These are phyloP conservation scores for Drosophila vallismaia DNA, from an alignment of 2,888 invertebrate species.

Conservation along the genomic window DNA sequence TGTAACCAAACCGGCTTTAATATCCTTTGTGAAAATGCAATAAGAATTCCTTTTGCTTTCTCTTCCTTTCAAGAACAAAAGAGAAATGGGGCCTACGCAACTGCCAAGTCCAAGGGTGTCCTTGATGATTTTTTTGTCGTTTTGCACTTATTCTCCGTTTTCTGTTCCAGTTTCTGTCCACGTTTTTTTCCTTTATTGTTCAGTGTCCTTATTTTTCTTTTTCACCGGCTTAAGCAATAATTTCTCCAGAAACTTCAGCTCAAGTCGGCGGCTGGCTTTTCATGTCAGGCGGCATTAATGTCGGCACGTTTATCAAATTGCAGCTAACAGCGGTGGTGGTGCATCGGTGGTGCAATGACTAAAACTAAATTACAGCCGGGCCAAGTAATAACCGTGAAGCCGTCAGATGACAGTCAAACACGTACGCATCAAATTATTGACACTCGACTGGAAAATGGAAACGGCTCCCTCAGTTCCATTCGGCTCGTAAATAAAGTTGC, in stretches of 20 bases:
- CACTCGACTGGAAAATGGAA: conserved; percentile 20
- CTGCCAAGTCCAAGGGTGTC: conserved; percentile 20
- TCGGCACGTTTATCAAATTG: conserved; percentile 71
- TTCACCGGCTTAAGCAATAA: conserved; percentile 31
- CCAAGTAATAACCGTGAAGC: conserved; percentile 43
- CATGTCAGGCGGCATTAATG: conserved; percentile 62
- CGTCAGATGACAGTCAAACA: conserved; percentile 38
- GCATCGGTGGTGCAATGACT: conserved; percentile 15
- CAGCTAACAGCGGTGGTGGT: conserved; percentile 38
- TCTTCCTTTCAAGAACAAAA: not conserved
- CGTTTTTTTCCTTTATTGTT: conserved; percentile 1
- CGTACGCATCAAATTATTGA: conserved; percentile 49
- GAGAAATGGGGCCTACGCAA: conserved; percentile 4
- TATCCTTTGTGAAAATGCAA: conserved; percentile 10
- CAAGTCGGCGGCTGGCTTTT: conserved; percentile 43
- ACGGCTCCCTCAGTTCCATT: conserved; percentile 16
- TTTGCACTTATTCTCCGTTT: not conserved
- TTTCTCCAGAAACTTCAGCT: conserved; percentile 23
- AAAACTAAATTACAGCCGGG: conserved; percentile 40
- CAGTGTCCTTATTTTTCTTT: conserved; percentile 24
- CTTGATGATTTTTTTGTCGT: conserved; percentile 15
- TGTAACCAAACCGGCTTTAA: conserved; percentile 8
- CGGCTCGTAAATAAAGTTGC: conserved; percentile 24
- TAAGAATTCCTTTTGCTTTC: not conserved
- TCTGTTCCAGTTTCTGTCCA: conserved; percentile 17